phyloP scores from a whole-genome alignment of 92 coral and sea anemone species.

The Scolanthus callimorphus region DNA sequence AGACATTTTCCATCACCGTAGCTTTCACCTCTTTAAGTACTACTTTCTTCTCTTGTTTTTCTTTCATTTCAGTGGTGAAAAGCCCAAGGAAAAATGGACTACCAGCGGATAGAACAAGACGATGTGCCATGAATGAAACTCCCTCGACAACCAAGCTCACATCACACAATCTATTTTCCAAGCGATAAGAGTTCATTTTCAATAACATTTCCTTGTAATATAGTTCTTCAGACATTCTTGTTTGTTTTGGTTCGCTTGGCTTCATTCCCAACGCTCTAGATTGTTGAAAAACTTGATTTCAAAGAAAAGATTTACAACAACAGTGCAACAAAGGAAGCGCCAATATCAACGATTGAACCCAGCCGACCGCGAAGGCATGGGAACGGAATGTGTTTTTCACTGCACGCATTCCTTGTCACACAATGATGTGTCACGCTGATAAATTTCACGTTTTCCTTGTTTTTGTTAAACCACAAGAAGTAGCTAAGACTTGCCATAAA shows the following conservation, averaged over 20 bases:
- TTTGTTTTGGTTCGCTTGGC: not conserved
- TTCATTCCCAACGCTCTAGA: not conserved
- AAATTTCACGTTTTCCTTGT: no score
- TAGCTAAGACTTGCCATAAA: no score
- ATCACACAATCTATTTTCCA: conserved; percentile 6
- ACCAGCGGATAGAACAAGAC: conserved; percentile 21
- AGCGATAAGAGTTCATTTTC: conserved; percentile 12
- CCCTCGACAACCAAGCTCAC: conserved; percentile 10
- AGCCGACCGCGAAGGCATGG: not conserved
- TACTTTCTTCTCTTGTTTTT: conserved; percentile 13
- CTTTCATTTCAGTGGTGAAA: conserved; percentile 24
- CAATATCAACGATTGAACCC: not conserved
- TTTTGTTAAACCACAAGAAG: no score
- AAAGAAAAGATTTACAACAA: not conserved
- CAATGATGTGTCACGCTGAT: no score
- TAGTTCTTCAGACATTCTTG: not conserved
- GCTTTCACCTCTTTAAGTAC: conserved; percentile 13
- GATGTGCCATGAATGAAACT: conserved; percentile 13
- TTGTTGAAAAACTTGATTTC: not conserved
- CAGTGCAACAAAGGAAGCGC: not conserved
- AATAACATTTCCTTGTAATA: conserved; percentile 8
- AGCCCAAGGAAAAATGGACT: conserved; percentile 22
- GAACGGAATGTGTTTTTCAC: no score
- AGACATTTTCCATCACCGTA: conserved; percentile 17
- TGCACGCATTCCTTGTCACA: no score